These are phyloP conservation scores for Erpetoichthys calabaricus DNA, from an alignment of 2,797 vertebrate species.

Conservation along the genomic window DNA sequence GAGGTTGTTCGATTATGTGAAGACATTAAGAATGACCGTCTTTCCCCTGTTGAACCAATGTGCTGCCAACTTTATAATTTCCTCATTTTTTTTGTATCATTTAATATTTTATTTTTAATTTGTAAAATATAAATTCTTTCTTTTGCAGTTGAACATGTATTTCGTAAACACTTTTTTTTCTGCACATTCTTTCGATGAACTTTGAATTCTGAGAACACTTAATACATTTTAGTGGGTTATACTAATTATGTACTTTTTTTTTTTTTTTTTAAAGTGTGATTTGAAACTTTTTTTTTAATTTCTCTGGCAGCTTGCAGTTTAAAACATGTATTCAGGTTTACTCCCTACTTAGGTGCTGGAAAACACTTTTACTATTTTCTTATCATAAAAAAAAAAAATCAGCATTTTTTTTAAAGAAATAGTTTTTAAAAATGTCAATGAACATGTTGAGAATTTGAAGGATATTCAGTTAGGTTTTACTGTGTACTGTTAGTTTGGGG, in stretches of 20 bases:
- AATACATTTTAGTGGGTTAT: slow-evolving; percentile 12
- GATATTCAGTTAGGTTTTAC: too few relatives aligned
- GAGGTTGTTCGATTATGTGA: slow-evolving; percentile 71
- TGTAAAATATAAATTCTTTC: slow-evolving; percentile 6
- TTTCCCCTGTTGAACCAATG: slow-evolving; percentile 28
- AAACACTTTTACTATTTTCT: slow-evolving; percentile 16
- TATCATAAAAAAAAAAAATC: slow-evolving; percentile 4
- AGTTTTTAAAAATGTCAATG: neutral
- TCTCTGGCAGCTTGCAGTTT: slow-evolving; percentile 16
- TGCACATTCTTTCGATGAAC: slow-evolving; percentile 17
- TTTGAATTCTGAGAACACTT: slow-evolving; percentile 15
- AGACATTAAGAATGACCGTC: slow-evolving; percentile 15
- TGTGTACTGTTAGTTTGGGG: too few relatives aligned
- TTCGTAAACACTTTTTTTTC: slow-evolving; percentile 18
- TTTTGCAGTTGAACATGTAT: slow-evolving; percentile 12
- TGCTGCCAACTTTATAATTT: slow-evolving; percentile 48
- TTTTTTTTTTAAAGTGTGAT: slow-evolving; percentile 6
- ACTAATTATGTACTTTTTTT: slow-evolving; percentile 20
- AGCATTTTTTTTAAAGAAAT: neutral
- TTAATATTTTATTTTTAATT: slow-evolving; percentile 14
- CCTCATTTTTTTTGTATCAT: slow-evolving; percentile 70
- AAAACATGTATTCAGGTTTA: slow-evolving; percentile 8
- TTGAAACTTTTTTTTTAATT: neutral
- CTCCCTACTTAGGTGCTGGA: slow-evolving; percentile 25
- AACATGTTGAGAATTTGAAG: slow-evolving; percentile 35